Percentiles rank a stretch among this genome's conserved stretches.
These are phyloP conservation scores for Himantopus leucocephalus DNA, from an alignment of 2,113 vertebrate genomes.

Conservation along the genomic window DNA sequence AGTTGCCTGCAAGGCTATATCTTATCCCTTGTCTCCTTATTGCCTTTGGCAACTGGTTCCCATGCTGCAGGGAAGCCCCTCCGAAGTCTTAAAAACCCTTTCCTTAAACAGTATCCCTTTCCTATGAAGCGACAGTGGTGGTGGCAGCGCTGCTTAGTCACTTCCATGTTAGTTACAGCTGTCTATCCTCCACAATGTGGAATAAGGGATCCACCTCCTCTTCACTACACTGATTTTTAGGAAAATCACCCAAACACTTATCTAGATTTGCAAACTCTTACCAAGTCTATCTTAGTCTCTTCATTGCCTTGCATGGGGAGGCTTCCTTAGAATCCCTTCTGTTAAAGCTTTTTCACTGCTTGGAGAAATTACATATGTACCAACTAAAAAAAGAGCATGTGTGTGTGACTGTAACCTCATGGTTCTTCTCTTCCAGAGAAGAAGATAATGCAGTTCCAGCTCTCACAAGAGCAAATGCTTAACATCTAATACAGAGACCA, in stretches of 20 bases:
- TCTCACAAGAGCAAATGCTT: background rate
- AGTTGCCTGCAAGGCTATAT: rapidly evolving
- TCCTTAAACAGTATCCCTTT: background rate
- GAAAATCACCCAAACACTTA: background rate
- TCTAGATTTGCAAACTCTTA: background rate
- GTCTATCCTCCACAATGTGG: background rate
- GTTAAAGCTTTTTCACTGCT: background rate
- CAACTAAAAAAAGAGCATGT: background rate
- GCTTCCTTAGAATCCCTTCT: background rate
- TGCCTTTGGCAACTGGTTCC: background rate
- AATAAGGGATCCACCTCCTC: background rate
- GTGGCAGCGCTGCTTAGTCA: background rate
- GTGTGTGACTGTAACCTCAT: background rate
- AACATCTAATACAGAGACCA: background rate
- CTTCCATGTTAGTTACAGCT: background rate
- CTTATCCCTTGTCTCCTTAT: background rate
- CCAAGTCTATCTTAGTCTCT: background rate
- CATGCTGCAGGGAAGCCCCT: background rate
- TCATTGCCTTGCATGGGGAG: background rate
- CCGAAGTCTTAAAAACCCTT: background rate
- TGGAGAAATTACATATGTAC: background rate
- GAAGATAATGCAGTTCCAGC: background rate
- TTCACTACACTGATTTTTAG: background rate
- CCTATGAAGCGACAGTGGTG: background rate
- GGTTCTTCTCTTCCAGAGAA: background rate